A percentile compares a stretch with the other conserved stretches of the same genome.
These are phyloP conservation scores for Gobionotothen gibberifrons DNA, from an alignment of 2,797 vertebrate species.

Conservation along the genomic window DNA sequence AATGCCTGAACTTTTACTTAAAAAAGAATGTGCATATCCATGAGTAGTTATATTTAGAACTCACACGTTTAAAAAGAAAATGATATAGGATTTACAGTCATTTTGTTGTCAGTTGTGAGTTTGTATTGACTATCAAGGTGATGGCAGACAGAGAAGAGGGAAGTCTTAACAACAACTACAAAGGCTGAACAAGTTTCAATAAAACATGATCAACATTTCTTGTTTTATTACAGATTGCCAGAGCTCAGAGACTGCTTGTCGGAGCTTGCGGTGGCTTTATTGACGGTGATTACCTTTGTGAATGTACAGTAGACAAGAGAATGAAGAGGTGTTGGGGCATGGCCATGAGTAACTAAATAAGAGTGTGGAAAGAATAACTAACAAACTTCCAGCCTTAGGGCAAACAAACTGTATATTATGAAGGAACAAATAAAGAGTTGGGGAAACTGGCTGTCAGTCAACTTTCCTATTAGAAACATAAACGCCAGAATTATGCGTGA, in stretches of 20 bases:
- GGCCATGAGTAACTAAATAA: slow-evolving; percentile 27
- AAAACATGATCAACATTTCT: too few species aligned
- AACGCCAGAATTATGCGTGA: not conserved
- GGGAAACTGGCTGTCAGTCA: slow-evolving; percentile 19
- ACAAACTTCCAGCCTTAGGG: not conserved
- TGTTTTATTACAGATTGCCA: slow-evolving; percentile 15
- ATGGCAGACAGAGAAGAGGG: too few species aligned
- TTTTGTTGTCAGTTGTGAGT: too few species aligned
- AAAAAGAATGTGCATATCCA: too few species aligned
- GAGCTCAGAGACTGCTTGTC: slow-evolving; percentile 39
- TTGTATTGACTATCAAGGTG: too few species aligned
- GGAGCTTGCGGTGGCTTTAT: slow-evolving; percentile 34
- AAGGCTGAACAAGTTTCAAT: too few species aligned
- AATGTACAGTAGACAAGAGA: slow-evolving; percentile 17
- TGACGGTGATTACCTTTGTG: slow-evolving; percentile 39
- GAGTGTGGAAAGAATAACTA: slow-evolving; percentile 7
- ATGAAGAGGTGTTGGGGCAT: slow-evolving; percentile 38
- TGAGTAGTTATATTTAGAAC: too few species aligned
- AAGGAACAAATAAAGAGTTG: not conserved
- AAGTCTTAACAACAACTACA: too few species aligned
- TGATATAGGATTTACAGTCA: too few species aligned
- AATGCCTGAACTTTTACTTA: too few species aligned
- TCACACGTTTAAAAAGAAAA: too few species aligned
- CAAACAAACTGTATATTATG: not conserved
- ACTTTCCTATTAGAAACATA: slow-evolving; percentile 1